These are phyloP conservation scores for Cichladusa arquata DNA, from an alignment of 2,113 vertebrate species.

Conservation along the genomic window DNA sequence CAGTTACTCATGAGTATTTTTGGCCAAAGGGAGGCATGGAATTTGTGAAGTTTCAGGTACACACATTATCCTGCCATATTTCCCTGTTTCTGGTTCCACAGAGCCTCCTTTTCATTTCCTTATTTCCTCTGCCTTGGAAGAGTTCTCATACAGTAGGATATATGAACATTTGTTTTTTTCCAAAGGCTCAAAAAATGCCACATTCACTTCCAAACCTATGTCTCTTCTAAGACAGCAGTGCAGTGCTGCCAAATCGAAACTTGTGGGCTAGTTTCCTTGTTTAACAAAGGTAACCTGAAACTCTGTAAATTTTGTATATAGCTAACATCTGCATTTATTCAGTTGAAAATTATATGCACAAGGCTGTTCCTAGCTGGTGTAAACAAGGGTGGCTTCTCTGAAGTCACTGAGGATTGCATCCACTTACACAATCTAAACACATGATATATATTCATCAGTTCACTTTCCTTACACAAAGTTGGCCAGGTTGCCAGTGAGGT, in stretches of 20 bases:
- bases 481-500: conserved; percentile 21
- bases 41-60: background rate
- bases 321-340: conserved; percentile 49
- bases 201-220: conserved; percentile 8
- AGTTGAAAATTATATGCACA: conserved; percentile 31
- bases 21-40: background rate
- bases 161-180: background rate
- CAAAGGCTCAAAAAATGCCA: conserved; percentile 24
- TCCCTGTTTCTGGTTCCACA: background rate
- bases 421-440: conserved; percentile 4
- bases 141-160: background rate
- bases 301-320: conserved; percentile 6
- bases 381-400: conserved; percentile 32
- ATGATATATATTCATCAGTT: conserved; percentile 30
- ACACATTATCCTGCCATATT: background rate
- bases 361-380: conserved; percentile 18
- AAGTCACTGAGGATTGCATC: background rate
- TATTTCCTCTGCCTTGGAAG: background rate
- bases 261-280: background rate
- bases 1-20: background rate
- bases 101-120: background rate
- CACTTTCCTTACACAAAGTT: conserved; percentile 3
- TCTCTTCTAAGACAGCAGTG: background rate
- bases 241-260: background rate
- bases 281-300: conserved; percentile 47